phyloP scores from a whole-genome alignment of 2,888 invertebrate species.

The Furcula furcula region DNA sequence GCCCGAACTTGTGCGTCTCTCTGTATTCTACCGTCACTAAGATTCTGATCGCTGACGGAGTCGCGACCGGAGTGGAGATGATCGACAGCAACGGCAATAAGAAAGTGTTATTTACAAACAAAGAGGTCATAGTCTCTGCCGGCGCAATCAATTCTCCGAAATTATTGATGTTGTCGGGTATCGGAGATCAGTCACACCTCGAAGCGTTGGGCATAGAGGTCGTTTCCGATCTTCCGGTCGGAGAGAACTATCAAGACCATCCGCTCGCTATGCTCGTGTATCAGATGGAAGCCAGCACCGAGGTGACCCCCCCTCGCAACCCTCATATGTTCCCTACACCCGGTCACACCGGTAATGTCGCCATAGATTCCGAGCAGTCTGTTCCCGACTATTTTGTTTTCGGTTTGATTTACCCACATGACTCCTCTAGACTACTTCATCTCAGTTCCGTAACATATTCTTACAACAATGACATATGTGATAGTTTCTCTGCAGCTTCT shows the following conservation, averaged over 20 bases:
- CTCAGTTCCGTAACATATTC: slow-evolving; percentile 62
- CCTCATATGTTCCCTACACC: slow-evolving; percentile 24
- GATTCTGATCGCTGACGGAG: background rate
- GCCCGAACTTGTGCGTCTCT: background rate
- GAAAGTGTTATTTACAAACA: slow-evolving; percentile 7
- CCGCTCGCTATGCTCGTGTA: slow-evolving; percentile 1
- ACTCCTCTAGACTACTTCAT: slow-evolving; percentile 6
- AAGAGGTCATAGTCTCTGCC: slow-evolving; percentile 13
- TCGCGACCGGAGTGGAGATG: slow-evolving; percentile 13
- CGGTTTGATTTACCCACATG: slow-evolving; percentile 15
- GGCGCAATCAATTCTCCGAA: slow-evolving; percentile 10
- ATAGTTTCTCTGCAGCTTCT: slow-evolving; percentile 26
- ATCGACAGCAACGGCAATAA: slow-evolving; percentile 1
- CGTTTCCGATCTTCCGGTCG: slow-evolving; percentile 15
- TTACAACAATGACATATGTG: slow-evolving; percentile 51
- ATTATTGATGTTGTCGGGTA: slow-evolving; percentile 15
- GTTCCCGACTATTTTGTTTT: slow-evolving; percentile 29
- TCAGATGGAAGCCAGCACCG: slow-evolving; percentile 5
- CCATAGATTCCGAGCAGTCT: slow-evolving; percentile 17
- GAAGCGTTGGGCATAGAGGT: slow-evolving; percentile 9
- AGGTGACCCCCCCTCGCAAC: slow-evolving; percentile 7
- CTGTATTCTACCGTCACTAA: background rate
- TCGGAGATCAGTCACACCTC: slow-evolving; percentile 10
- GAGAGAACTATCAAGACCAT: slow-evolving; percentile 16
- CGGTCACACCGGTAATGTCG: slow-evolving; percentile 18